Percentiles rank a stretch among this genome's conserved stretches.
Evolutionary conservation across 2,888 invertebrate species (phyloP).

Genomic region (Sacculina carcini): DNA sequence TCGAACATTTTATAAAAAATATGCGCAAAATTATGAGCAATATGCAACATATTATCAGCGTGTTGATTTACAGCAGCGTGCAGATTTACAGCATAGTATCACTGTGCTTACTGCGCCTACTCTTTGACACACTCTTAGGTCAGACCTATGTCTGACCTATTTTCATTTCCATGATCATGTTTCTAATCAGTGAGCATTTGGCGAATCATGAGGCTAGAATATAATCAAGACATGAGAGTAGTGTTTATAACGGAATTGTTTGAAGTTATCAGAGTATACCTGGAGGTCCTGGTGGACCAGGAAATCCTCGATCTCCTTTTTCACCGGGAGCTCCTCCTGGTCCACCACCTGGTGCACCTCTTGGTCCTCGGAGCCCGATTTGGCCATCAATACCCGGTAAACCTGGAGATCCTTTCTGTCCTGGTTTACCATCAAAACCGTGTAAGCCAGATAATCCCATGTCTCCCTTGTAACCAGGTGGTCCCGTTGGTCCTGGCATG

Average conservation of each 20-base stretch:
- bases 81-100: no score
- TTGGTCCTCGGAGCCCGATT: slow-evolving; percentile 13
- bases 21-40: no score
- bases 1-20: no score
- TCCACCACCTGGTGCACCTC: slow-evolving; percentile 13
- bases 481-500: slow-evolving; percentile 9
- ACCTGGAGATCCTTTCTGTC: slow-evolving; percentile 12
- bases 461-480: slow-evolving; percentile 8
- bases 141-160: slow-evolving; percentile 27
- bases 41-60: no score
- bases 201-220: no score
- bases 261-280: no score
- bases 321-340: slow-evolving; percentile 15
- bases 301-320: slow-evolving; percentile 36
- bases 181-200: no score
- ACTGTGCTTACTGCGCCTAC: no score
- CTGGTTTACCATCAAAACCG: slow-evolving; percentile 13
- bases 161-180: no score
- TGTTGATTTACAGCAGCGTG: no score
- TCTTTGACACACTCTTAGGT: slow-evolving; percentile 12
- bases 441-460: slow-evolving; percentile 11
- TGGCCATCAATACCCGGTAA: slow-evolving; percentile 19
- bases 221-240: no score
- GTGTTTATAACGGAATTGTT: no score
- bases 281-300: slow-evolving; percentile 18